Percentiles rank a stretch among this genome's conserved stretches.
Evolutionary conservation across 2,888 invertebrate genomes (phyloP).

Genomic region (Callinectes sapidus): DNA sequence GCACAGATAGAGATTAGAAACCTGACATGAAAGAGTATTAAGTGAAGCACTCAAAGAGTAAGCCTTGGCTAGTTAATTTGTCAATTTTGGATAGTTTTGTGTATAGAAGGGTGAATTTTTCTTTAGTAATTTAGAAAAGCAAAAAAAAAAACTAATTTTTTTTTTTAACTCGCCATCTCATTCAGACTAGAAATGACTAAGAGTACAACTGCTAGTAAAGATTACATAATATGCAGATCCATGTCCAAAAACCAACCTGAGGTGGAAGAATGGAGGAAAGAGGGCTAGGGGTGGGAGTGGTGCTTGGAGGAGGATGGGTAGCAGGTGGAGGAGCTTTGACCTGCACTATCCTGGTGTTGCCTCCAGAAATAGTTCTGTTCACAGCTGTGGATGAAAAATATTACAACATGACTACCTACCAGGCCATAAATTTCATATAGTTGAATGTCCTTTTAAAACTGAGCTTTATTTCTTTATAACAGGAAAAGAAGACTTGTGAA

Average conservation of each 20-base stretch:
- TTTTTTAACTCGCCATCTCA: neutral
- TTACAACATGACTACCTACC: neutral
- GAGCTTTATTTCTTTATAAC: neutral
- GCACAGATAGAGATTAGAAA: neutral
- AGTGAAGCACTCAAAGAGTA: too few species aligned
- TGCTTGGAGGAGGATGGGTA: constrained; percentile 46
- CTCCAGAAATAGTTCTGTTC: constrained; percentile 31
- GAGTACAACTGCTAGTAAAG: neutral
- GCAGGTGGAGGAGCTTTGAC: constrained; percentile 48
- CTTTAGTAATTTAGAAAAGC: neutral
- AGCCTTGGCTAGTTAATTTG: too few species aligned
- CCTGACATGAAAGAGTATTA: neutral
- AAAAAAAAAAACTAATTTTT: neutral
- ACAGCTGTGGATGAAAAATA: constrained; percentile 39
- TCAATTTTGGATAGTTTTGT: too few species aligned
- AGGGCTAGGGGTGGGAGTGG: constrained; percentile 48
- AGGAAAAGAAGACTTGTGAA: neutral
- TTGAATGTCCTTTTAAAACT: neutral
- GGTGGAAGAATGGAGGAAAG: constrained; percentile 54
- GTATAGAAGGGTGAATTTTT: too few species aligned
- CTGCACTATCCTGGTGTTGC: constrained; percentile 56
- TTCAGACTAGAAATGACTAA: neutral
- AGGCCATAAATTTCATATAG: neutral
- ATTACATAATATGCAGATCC: neutral
- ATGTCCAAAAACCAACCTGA: constrained; percentile 40